These are phyloP conservation scores for Aegotheles bennettii DNA, from an alignment of 2,113 vertebrate genomes.

Conservation along the genomic window DNA sequence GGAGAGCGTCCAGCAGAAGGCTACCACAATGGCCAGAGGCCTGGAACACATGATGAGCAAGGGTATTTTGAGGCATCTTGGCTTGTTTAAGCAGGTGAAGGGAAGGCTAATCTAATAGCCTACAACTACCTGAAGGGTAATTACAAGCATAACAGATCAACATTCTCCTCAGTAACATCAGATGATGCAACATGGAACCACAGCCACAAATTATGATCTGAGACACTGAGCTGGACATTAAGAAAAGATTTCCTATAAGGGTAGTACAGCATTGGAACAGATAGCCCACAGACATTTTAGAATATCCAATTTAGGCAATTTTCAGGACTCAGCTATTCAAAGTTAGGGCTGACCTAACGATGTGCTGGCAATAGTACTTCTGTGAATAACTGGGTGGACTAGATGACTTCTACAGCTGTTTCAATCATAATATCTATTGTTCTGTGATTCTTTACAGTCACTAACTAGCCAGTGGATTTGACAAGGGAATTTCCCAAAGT, in stretches of 20 bases:
- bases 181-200: neutral
- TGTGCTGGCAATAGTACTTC: neutral
- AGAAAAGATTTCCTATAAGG: neutral
- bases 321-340: neutral
- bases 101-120: neutral
- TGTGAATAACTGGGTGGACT: neutral
- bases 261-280: neutral
- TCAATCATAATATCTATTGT: neutral
- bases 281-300: neutral
- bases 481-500: neutral
- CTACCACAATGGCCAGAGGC: neutral
- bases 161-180: neutral
- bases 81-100: neutral
- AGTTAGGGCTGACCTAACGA: neutral
- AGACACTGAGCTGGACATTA: neutral
- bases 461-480: neutral
- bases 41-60: neutral
- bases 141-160: neutral
- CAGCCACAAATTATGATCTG: neutral
- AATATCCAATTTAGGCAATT: conserved; percentile 12
- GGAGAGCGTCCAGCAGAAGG: neutral
- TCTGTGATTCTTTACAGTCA: neutral
- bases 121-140: neutral
- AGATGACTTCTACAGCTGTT: neutral
- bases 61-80: neutral